Percentiles rank a stretch among this genome's conserved stretches.
Evolutionary conservation across 2,888 invertebrate species (phyloP).

Genomic region (Liposcelis brunnea): DNA sequence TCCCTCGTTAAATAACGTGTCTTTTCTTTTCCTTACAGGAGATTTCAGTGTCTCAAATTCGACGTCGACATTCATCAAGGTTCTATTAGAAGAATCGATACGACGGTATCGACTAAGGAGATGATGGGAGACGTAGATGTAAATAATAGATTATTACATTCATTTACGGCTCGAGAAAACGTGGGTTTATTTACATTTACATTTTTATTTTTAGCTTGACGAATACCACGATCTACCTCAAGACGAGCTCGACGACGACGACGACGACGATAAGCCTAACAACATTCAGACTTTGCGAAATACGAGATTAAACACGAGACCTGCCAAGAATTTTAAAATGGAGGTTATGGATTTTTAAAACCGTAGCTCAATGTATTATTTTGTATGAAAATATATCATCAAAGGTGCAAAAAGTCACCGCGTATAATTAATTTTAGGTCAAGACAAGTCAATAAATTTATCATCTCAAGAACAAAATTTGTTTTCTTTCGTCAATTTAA

Average conservation of each 20-base stretch:
- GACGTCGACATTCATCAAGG: conserved; percentile 85
- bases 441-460: no score
- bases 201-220: conserved; percentile 24
- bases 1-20: no score
- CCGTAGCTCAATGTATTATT: no score
- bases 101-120: conserved; percentile 83
- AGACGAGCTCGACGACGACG: conserved; percentile 24
- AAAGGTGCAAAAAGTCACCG: no score
- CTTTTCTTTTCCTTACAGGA: conserved; percentile 28
- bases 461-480: no score
- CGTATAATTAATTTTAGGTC: no score
- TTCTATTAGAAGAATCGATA: conserved; percentile 78
- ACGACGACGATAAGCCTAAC: conserved; percentile 25
- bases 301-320: conserved; percentile 24
- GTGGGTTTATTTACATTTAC: neutral
- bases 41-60: conserved; percentile 75
- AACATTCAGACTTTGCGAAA: conserved; percentile 23
- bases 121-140: conserved; percentile 91
- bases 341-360: conserved; percentile 36
- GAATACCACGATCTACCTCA: conserved; percentile 32
- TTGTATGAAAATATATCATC: no score
- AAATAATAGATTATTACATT: conserved; percentile 29
- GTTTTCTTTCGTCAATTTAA: no score
- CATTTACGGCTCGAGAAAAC: neutral
- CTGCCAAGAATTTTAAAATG: conserved; percentile 36